Percentiles rank a stretch among this genome's conserved stretches.
Conservation (phyloP, 2,113 vertebrate species). For the Rhynchomys soricoides region DNA sequence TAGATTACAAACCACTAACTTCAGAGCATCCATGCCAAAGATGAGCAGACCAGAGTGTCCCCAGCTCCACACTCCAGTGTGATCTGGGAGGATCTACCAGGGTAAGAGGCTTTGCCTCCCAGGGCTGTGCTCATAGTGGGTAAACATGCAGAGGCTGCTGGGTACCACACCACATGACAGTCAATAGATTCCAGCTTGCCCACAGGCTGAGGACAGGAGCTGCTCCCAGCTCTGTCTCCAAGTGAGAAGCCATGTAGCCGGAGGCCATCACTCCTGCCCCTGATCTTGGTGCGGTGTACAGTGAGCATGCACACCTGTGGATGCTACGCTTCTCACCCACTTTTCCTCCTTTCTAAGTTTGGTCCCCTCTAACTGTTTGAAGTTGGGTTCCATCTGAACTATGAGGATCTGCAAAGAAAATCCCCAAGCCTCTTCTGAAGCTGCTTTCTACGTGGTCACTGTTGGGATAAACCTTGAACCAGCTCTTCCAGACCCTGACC, state of each 20-base stretch:
- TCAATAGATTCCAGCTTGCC: not conserved
- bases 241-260: not conserved
- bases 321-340: not conserved
- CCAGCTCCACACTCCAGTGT: not conserved
- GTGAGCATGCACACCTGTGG: not conserved
- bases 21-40: not conserved
- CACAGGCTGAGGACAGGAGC: not conserved
- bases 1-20: not conserved
- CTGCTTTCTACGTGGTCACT: not conserved
- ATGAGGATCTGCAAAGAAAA: not conserved
- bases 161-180: not conserved
- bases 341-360: not conserved
- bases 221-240: not conserved
- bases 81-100: not conserved
- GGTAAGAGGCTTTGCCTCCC: not conserved
- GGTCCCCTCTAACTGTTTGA: not conserved
- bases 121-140: not conserved
- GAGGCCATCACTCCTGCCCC: not conserved
- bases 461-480: not conserved
- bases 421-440: not conserved
- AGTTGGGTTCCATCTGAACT: not conserved
- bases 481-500: not conserved
- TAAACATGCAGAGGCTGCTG: not conserved
- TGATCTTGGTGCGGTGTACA: accelerated
- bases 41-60: not conserved